Conservation (phyloP, 2,797 vertebrate genomes). For the Coreius guichenoti region DNA sequence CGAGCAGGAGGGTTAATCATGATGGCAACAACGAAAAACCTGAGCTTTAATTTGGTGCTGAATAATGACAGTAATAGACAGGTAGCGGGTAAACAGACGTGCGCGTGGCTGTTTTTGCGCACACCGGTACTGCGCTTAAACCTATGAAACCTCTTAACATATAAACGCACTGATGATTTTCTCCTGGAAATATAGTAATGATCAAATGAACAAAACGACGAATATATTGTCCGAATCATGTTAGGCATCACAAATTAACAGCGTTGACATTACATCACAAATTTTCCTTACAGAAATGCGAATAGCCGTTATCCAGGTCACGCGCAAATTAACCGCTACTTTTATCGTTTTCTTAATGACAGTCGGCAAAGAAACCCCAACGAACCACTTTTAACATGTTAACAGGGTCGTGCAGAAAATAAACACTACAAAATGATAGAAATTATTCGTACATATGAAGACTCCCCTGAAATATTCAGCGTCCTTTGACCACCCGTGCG, state of each 20-base stretch:
- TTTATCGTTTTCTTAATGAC: slow-evolving; percentile 28
- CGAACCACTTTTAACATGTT: not conserved
- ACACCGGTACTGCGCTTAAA: slow-evolving; percentile 5
- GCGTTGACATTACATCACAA: not conserved
- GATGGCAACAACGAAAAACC: not conserved
- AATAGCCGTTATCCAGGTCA: slow-evolving; percentile 39
- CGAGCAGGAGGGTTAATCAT: not conserved
- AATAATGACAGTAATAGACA: too few species aligned
- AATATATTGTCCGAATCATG: not conserved
- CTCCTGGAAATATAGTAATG: not conserved
- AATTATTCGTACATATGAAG: not conserved
- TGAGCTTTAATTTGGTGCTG: not conserved
- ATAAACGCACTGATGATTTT: not conserved
- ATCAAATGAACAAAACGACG: not conserved
- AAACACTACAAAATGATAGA: not conserved
- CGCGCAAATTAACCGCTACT: slow-evolving; percentile 7
- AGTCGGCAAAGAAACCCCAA: not conserved
- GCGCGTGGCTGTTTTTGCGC: slow-evolving; percentile 6
- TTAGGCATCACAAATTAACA: not conserved
- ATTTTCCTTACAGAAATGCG: not conserved
- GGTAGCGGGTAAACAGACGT: not conserved
- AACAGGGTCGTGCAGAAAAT: not conserved
- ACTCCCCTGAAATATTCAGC: not conserved
- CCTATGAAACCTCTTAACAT: not conserved
- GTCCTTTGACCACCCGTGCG: not conserved